Base-by-base conservation (phyloP, 1,140 invertebrate genomes). In the Diorhabda carinulata region DNA sequence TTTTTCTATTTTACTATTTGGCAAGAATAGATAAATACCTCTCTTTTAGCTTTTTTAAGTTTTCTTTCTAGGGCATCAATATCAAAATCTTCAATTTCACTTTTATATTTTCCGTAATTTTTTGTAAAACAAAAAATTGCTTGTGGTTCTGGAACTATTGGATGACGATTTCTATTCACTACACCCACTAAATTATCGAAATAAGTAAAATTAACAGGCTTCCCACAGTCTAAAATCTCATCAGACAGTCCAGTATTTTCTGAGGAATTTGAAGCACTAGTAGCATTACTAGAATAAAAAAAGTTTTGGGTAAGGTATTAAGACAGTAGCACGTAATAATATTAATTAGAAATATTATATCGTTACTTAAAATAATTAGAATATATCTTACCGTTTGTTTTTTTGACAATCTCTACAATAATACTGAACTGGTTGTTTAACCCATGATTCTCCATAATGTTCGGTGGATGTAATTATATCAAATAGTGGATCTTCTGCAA, bases 151-250 rank as follows among this genome's bases (percentile, higher is more conserved):
- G 85, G 84, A 69, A 86, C 83, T 78, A 84, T 84, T 3, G 86
- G 86, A 75, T 87, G 86, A 75, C 83, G 80, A 71, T 80, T 88
- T 68, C 93, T 82, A 75, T 92, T 89, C 8, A 90, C 87, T 58
- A 96, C 88, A 43, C 93, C 93, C 59, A 92, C 87, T 61, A 96
- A 82, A 82, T 93, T 93, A 78, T 95, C 93, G 82, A 94, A 95
- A 78, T 92, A 92, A 7, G 93, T 94, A 78, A 91, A 92, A 82
- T 95, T 95, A 0, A 92, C 91, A 59, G 92, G 87, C 83, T 93
- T 93, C 3, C 93, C 93, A 83, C 93, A 95, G 76, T 93, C 91
- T 66, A 95, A 81, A 72, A 88, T 84, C 79, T 92, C 87, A 74
- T 90, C 87, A 59, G 89, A 25, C 25, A 25, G 25, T 25, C 25